Conservation (phyloP, 2,113 vertebrate genomes). For the Pleuronectes platessa region DNA sequence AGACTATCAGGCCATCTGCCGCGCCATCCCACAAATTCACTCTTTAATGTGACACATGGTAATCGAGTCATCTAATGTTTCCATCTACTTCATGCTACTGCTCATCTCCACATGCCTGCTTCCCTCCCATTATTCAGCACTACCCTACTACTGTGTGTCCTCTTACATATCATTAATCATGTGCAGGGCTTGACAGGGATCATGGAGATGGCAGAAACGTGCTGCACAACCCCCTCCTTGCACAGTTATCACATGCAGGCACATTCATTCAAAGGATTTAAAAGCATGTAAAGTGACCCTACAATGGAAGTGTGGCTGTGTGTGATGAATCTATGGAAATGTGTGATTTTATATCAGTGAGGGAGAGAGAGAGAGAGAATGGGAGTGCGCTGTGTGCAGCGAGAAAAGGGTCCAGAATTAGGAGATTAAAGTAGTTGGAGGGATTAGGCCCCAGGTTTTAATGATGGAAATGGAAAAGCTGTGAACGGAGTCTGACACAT, state of each 20-base stretch:
- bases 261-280: conserved; percentile 40
- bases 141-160: conserved; percentile 46
- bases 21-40: conserved; percentile 38
- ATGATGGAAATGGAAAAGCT: conserved; percentile 81
- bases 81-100: conserved; percentile 33
- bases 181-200: conserved; percentile 31
- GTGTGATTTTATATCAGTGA: conserved; percentile 50
- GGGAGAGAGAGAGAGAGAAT: conserved; percentile 32
- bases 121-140: conserved; percentile 19
- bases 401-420: conserved; percentile 71
- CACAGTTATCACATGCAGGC: conserved; percentile 15
- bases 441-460: conserved; percentile 81
- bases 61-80: conserved; percentile 66
- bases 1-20: conserved; percentile 67
- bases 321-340: conserved; percentile 30
- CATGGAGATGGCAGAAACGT: conserved; percentile 7
- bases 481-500: conserved; percentile 38
- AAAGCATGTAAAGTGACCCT: conserved; percentile 51
- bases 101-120: conserved; percentile 42
- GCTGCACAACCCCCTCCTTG: background rate
- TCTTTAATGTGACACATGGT: conserved; percentile 47
- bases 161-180: conserved; percentile 54
- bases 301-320: conserved; percentile 18
- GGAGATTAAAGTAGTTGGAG: conserved; percentile 81
- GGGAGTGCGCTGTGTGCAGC: conserved; percentile 43